Base-by-base conservation (phyloP, 2,888 invertebrate species). In the Trichopoda pennipes region DNA sequence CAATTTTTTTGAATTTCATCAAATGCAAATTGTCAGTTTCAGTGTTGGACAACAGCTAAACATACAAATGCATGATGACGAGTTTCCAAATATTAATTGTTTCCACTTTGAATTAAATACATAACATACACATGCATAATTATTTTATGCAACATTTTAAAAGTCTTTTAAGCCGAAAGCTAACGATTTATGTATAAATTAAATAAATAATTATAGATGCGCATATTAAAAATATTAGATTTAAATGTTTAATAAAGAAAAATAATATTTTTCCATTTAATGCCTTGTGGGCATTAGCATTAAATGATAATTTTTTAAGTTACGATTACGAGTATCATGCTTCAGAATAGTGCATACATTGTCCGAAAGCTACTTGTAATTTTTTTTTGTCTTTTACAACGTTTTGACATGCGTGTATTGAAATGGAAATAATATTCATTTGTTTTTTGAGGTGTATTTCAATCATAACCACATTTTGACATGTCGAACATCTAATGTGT, bases 21-120 rank as follows among this genome's bases (percentile, higher is more conserved):
- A 88, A 88, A 87, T 86, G 86, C 86, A 78, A 86, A 88, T 87
- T 88, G 87, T 88, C 87, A 88, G 85, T 85, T 86, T 87, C 86
- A 84, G 80, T 78, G 78, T 73, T 81, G 64, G 64, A 60, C 64
- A 69, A 73, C 83, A 85, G 72, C 55, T 58, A 68, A 23, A 64
- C 51, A 63, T 44, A 70, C 42, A 66, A 60, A 76, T 38, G 56
- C 55, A 81, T 73, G 69, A 81, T 73, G 69, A 77, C 76, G 77
- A 77, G 73, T 81, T 49, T 9, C 44, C 42, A 78, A 73, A 17
- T 63, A 47, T 73, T 55, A 81, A 70, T 68, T 76, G 49, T 63
- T 70, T 70, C 16, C 49, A 28, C 49, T 55, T 19, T 21, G n/a
- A 51, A 21, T 28, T 12, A 12, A 14, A 44, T 53, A 47, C 42